Base-by-base conservation (phyloP, 2,113 vertebrate species). In the Diadophis punctatus region DNA sequence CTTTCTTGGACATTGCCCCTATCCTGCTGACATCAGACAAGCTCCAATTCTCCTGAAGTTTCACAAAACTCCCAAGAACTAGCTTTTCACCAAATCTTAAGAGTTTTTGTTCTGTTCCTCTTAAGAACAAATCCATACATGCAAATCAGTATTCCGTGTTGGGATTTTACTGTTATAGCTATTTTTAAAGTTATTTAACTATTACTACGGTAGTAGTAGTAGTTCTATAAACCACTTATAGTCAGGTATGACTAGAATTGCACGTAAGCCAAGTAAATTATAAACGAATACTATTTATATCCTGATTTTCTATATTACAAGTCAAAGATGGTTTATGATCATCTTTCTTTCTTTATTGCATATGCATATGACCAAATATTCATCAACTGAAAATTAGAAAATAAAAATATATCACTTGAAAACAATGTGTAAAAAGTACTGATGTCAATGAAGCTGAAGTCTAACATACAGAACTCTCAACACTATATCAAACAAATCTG, bases 221-320 rank as follows among this genome's bases (percentile, higher is more conserved):
- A 74, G 14, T 6, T n/a, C n/a, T 74, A 18, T 74, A 74, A 18
- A 74, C 27, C 63, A 74, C 63, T 34, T 74, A 68, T 16, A 34
- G 12, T n/a, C 68, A 39, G 68, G 68, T 80, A 9, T 80, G 18
- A 43, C 34, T 80, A 18, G 34, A 43, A 86, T 11, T 48, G 85
- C 51, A 94, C 49, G 56, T 20, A 86, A 89, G 51, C 52, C 94
- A 93, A 92, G 68, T 90, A 16, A n/a, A 91, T 74, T 93, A 89
- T 85, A 46, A 51, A 89, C 52, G 94, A 87, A 39, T 88, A 86
- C 14, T 92, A 74, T 48, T 86, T 46, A 80, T 43, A 0, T 1
- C 48, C 68, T 94, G 88, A 51, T 90, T 20, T 27, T 0, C 39
- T 46, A 39, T 90, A 49, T 48, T 23, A 68, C 60, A 63, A 74